Conservation (phyloP, 2,888 invertebrate species). For the Eupithecia vulgata region DNA sequence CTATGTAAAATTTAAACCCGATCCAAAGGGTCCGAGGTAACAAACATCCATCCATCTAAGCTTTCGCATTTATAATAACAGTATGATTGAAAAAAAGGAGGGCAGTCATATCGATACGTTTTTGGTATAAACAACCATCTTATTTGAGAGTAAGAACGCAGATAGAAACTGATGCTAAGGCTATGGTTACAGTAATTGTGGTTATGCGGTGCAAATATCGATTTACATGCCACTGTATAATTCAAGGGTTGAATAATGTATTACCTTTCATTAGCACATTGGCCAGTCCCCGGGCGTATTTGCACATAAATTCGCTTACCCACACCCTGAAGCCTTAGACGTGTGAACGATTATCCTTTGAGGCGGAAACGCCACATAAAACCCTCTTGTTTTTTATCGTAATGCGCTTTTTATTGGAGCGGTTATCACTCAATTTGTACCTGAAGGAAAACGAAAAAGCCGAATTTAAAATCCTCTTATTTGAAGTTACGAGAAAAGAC, state of each 20-base stretch:
- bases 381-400: slow-evolving; percentile 60
- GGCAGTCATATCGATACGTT: neutral
- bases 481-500: neutral
- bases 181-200: slow-evolving; percentile 66
- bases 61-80: too few relatives aligned
- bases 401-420: slow-evolving; percentile 46
- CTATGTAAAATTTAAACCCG: too few relatives aligned
- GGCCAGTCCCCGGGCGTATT: slow-evolving; percentile 80
- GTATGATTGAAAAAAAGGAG: too few relatives aligned
- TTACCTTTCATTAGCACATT: slow-evolving; percentile 84
- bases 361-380: slow-evolving; percentile 58
- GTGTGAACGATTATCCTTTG: slow-evolving; percentile 76
- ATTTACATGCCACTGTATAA: slow-evolving; percentile 83
- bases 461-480: neutral
- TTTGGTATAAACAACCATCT: neutral
- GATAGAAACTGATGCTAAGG: slow-evolving; percentile 19
- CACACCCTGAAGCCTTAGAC: slow-evolving; percentile 73
- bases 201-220: slow-evolving; percentile 82
- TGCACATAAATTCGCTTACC: slow-evolving; percentile 82
- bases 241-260: slow-evolving; percentile 84
- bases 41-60: too few relatives aligned
- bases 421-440: slow-evolving; percentile 42
- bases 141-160: neutral
- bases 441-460: slow-evolving; percentile 2
- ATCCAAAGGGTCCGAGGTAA: too few relatives aligned